Base-by-base conservation (phyloP, 2,888 invertebrate species). In the Ecdyonurus torrentis region DNA sequence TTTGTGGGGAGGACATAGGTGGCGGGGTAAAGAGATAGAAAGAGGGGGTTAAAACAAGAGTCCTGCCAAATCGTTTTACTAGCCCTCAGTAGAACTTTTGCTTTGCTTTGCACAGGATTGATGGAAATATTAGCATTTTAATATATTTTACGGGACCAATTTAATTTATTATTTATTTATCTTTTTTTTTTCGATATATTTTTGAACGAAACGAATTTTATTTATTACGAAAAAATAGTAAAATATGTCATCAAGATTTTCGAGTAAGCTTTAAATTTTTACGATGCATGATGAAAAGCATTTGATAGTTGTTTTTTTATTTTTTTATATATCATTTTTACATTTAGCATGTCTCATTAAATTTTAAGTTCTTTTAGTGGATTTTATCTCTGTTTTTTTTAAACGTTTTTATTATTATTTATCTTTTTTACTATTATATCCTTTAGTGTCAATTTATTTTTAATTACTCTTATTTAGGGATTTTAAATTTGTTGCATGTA, bases 21-120 rank as follows among this genome's bases (percentile, higher is more conserved):
- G 37, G 37, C 37, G 37, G 37, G 37, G 37, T 15, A 37, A 37
- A 37, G 37, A 5, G 7, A 37, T 5, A 15, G 37, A 15, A 37
- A 37, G 37, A 10, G 37, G 37, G 15, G 37, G 37, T 10, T 5
- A 37, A 37, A 15, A 15, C 5, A 37, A 37, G 7, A 10, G 5
- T 37, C 37, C 37, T 37, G 37, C 37, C 37, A 37, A 37, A 37
- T 37, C 37, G 37, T 37, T 37, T 37, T 37, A 5, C 37, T 15
- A 37, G 37, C 37, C 37, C 37, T 10, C 37, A 67, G 66, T 67
- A 66, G 65, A 64, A 63, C 63, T 60, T 63, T 64, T 60, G 65
- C 66, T 65, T 67, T 65, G 66, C 67, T 66, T 67, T 67, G 66
- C 65, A 66, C 64, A 66, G 66, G 66, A 62, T 59, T 55, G 55